phyloP scores from a whole-genome alignment of 2,888 invertebrate genomes.

The Axea sp. region DNA sequence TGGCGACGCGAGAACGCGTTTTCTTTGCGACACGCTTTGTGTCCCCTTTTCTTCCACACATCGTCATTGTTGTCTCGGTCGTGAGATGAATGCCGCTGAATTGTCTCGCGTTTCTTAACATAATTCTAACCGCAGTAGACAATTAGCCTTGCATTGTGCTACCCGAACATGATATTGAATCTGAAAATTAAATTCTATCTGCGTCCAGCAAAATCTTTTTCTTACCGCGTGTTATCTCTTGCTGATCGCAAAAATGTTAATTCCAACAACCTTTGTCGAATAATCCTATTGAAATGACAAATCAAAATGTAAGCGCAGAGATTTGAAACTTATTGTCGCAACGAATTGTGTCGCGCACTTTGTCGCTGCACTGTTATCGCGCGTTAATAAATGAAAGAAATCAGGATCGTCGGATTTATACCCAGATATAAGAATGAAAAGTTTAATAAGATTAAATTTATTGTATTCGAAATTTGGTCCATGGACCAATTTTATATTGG shows the following conservation, averaged over 20 bases:
- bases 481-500: conserved; percentile 3
- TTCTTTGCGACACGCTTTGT: conserved; percentile 40
- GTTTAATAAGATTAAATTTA: not conserved
- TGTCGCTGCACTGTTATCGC: no score
- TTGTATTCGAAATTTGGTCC: not conserved
- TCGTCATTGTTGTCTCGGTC: conserved; percentile 50
- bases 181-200: conserved; percentile 26
- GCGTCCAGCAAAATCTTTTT: not conserved
- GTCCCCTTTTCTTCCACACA: conserved; percentile 31
- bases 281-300: not conserved
- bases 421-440: not conserved
- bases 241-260: not conserved
- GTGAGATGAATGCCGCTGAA: conserved; percentile 51
- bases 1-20: conserved; percentile 5
- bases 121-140: conserved; percentile 38
- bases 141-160: conserved; percentile 52
- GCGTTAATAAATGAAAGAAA: no score
- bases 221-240: not conserved
- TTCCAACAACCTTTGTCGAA: not conserved
- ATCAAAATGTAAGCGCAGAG: not conserved
- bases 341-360: no score
- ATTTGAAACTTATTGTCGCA: not conserved
- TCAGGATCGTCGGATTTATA: not conserved
- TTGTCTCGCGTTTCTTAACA: conserved; percentile 53
- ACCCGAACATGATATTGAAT: conserved; percentile 46